Evolutionary conservation across 2,888 invertebrate species (phyloP).

Genomic region (Sinopyrophorus schimmeli): DNA sequence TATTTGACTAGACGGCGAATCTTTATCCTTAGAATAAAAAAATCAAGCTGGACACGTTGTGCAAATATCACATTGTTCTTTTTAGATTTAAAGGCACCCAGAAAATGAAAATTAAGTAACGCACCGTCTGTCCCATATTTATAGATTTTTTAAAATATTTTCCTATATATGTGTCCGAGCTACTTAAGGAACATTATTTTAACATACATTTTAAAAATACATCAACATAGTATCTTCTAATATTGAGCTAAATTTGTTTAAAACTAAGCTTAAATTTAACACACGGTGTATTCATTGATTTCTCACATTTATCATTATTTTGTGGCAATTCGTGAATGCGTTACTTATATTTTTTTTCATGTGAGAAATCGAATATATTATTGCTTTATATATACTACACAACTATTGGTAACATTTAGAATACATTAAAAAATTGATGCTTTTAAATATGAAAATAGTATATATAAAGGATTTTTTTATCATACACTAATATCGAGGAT

Average conservation of each 20-base stretch:
- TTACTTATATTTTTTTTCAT: too few relatives aligned
- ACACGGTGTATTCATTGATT: conserved; percentile 11
- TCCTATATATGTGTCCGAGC: conserved; percentile 19
- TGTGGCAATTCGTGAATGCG: too few relatives aligned
- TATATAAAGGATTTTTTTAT: too few relatives aligned
- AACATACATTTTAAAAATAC: conserved; percentile 20
- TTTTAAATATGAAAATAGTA: too few relatives aligned
- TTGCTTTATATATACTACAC: too few relatives aligned
- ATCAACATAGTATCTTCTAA: conserved; percentile 13
- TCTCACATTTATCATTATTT: too few relatives aligned
- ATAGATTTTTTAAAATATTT: conserved; percentile 9
- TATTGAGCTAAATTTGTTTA: conserved; percentile 11
- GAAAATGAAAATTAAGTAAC: conserved; percentile 8
- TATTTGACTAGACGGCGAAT: conserved; percentile 24
- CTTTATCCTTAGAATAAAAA: too few relatives aligned
- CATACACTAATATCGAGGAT: too few relatives aligned
- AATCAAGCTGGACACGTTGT: conserved; percentile 20
- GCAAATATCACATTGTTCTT: conserved; percentile 27
- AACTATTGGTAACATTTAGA: too few relatives aligned
- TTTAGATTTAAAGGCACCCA: conserved; percentile 23
- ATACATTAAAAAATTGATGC: too few relatives aligned
- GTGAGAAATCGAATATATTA: too few relatives aligned
- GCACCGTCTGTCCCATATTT: conserved; percentile 24
- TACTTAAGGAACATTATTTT: conserved; percentile 25
- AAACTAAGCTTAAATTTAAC: conserved; percentile 11